Base-by-base conservation (phyloP, 2,888 invertebrate genomes). In the Hirtodrosophila duncani region DNA sequence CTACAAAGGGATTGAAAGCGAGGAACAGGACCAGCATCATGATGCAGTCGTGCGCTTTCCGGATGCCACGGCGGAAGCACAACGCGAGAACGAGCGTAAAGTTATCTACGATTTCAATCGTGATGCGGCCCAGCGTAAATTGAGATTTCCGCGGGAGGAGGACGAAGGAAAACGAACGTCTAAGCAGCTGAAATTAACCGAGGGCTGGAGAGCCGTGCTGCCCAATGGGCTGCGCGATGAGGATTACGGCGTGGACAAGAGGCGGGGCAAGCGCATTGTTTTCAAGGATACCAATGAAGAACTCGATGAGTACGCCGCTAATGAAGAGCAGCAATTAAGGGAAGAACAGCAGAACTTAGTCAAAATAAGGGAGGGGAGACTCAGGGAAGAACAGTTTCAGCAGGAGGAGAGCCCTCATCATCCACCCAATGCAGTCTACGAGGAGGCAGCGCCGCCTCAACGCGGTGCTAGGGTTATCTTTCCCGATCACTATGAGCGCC, bases 401-500 rank as follows among this genome's bases (percentile, higher is more conserved):
- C 39, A 1, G 48, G 14, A 20, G 13, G 33, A 9, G 20, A 44
- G 53, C 9, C 56, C 58, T 0, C 45, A 63, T 3, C 51, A 45
- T 10, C 64, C 64, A 14, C 66, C 31, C 1, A 75, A 67, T 41
- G 79, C 68, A 2, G 50, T 67, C 16, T 57, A 65, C 21, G 59
- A 64, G 20, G 52, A 55, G n/a, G 42, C 62, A 38, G 79, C 79
- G n/a, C 79, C 81, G 14, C 80, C 80, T 0, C 72, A 79, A 23
- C 77, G 80, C 8, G 67, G 81, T 7, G 69, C 78, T 4, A 71
- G 83, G 43, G 85, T 88, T 59, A 86, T 89, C 33, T 89, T 89
- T 63, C 89, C 90, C 2, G 88, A 88, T 66, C 86, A 89, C 50
- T 84, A 83, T 11, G 77, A 82, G 4, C 61, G 62, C 10, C 65